Evolutionary conservation across 1,140 invertebrate species (phyloP), one percentile per base, ranked within the genome.

Genomic region (Pseudomyrmex flavicornis): DNA sequence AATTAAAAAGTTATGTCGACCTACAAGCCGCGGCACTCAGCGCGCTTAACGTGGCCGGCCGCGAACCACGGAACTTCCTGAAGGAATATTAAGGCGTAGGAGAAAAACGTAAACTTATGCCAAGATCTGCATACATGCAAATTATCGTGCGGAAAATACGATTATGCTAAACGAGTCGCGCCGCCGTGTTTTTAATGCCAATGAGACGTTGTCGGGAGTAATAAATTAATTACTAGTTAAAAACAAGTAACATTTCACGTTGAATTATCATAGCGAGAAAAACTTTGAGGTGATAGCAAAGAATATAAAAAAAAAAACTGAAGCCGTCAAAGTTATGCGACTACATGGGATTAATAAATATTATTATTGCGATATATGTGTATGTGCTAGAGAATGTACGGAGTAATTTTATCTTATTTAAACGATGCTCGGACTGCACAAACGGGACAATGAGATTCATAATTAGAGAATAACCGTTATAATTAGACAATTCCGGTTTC

Each of bases 111-210:
- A 69, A 77, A 58, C 80, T 68, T 13, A 12, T 54, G 50, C 17
- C 12, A 44, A 35, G 22, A 65, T 63, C 76, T 68, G 69, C 69
- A 65, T 86, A 82, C 79, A 75, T 86, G 84, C 73, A 86, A 86
- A 86, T 86, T 75, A 75, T 56, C 84, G 56, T 35, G 68, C 46
- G 20, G 62, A 77, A 69, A 77, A 69, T 77, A 77, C 5, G 52
- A 68, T 77, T 77, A 59, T 82, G 50, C 62, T 54, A 73, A 85
- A 69, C 44, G 61, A 15, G 79, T 76, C 68, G 52, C 35, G 44
- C 26, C 68, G 26, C 50, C 22, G 20, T 68, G 63, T 70, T 59
- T 87, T 83, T 86, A 86, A 86, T 86, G 83, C 63, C 48, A 72
- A 86, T 63, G 65, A 83, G 35, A 35, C 35, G 13, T 35, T 74